A percentile compares a stretch with the other conserved stretches of the same genome.
Evolutionary conservation across 2,113 vertebrate species (phyloP).

Genomic region (Chloropsis hardwickii): DNA sequence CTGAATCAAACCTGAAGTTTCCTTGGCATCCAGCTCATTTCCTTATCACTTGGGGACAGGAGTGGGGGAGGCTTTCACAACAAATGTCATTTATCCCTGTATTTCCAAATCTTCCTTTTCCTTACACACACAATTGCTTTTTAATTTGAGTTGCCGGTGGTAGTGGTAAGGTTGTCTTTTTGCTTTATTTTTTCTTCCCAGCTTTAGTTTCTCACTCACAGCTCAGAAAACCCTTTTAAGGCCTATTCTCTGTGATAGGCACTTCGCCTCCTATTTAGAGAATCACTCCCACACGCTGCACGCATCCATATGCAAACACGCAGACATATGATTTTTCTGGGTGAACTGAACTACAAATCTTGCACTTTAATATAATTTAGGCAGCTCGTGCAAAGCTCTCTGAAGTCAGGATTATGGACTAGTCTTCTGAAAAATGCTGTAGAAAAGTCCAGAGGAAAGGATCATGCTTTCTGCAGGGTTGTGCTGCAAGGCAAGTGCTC

Average conservation of each 20-base stretch:
- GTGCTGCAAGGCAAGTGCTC: neutral
- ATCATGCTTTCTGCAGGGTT: neutral
- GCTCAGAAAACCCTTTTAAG: slow-evolving; percentile 56
- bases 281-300: slow-evolving; percentile 12
- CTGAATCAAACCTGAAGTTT: slow-evolving; percentile 2
- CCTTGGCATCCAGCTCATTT: neutral
- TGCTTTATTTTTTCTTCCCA: neutral
- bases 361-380: neutral
- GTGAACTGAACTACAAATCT: neutral
- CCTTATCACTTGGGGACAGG: neutral
- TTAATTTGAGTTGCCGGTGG: neutral
- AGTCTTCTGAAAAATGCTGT: neutral
- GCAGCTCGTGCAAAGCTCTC: neutral
- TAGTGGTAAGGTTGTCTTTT: neutral
- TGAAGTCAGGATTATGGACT: neutral
- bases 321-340: neutral
- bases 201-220: slow-evolving; percentile 53
- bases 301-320: slow-evolving; percentile 3
- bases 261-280: slow-evolving; percentile 32
- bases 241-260: slow-evolving; percentile 31
- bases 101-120: slow-evolving; percentile 27
- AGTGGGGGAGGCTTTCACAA: neutral
- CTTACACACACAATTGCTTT: neutral
- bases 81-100: slow-evolving; percentile 13
- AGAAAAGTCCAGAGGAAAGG: neutral